Evolutionary conservation across 2,888 invertebrate genomes (phyloP), one percentile per base, ranked within the genome.

Genomic region (Eupithecia pulchellata): DNA sequence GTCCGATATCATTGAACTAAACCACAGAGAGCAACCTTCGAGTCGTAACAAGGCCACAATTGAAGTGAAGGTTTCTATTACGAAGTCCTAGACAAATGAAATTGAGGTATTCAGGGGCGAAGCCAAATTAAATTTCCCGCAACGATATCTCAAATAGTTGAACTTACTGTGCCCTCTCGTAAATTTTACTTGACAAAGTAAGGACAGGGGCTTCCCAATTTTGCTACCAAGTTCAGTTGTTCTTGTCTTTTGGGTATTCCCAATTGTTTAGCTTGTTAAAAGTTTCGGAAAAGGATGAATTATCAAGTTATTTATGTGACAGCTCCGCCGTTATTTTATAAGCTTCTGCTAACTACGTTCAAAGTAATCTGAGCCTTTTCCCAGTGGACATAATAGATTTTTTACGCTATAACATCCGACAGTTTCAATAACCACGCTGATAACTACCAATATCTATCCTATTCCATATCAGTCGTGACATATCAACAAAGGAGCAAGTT

Each of bases 121-220:
- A 39, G 39, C 60, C 52, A 36, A 64, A 61, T 64, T 71, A 64
- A 71, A 71, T 68, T 67, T 64, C 34, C 39, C 52, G 32, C 64
- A 36, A 61, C 67, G 61, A 61, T 67, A 66, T 66, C 32, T 66
- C 70, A 58, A 63, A 66, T 61, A 67, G 64, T 66, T 29, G 39
- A 60, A 67, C 61, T 69, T 65, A 65, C 34, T 64, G 69, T 65
- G 52, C 61, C 66, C 30, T 32, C 47, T 65, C 61, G 36, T 55
- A 61, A 65, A 65, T 69, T 69, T 52, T 29, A 60, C 61, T 69
- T 55, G 47, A 60, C 29, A 69, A 69, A 47, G 47, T 69, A 58
- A 55, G 34, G 61, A 52, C 52, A 67, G 60, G 30, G 57, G 27
- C 47, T 47, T 30, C 25, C 39, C 36, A 61, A 69, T 61, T 55